Base-by-base conservation (phyloP, 2,797 vertebrate genomes). In the Anisognathus igniventris region DNA sequence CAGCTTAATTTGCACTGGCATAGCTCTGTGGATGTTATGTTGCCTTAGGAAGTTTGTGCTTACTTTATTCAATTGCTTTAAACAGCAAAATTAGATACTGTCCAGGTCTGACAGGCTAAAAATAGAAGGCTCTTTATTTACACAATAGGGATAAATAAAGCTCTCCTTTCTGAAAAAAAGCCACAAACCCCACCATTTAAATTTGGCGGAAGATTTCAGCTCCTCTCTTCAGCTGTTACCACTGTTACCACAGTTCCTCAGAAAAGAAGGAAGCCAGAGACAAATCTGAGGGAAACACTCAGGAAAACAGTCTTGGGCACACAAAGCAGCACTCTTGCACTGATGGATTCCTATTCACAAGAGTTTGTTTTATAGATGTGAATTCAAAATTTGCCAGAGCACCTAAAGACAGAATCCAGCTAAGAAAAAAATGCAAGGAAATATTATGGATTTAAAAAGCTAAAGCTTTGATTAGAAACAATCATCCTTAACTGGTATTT, bases 71-170 rank as follows among this genome's bases (percentile, higher is more conserved):
- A n/a, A 92, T 61, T 91, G 42, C 51, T 91, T 78, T 88, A 73
- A 92, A 87, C 27, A 66, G 80, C 48, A 95, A 91, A 95, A 94
- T 88, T 92, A 92, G 86, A 95, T 64, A 66, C 51, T 81, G 64
- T 61, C 86, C 76, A 94, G 75, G 74, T 93, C 71, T 88, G 70
- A 94, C 37, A 81, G 12, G 53, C 80, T 93, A 82, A 92, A 93
- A 95, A 75, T 67, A 66, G 12, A 82, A 95, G 42, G 57, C 40
- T 57, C 35, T 75, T 87, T 90, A 91, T 74, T 74, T 88, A 86
- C 60, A 92, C 57, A 85, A 87, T 31, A 77, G 70, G n/a, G 60
- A 91, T 64, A 93, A 92, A 96, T 60, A 91, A 91, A 75, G 50
- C 37, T 72, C n/a, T 89, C 28, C 21, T 54, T 80, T 85, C 56